phyloP scores from a whole-genome alignment of 2,888 invertebrate species.

The Sinohyriopsis cumingii region DNA sequence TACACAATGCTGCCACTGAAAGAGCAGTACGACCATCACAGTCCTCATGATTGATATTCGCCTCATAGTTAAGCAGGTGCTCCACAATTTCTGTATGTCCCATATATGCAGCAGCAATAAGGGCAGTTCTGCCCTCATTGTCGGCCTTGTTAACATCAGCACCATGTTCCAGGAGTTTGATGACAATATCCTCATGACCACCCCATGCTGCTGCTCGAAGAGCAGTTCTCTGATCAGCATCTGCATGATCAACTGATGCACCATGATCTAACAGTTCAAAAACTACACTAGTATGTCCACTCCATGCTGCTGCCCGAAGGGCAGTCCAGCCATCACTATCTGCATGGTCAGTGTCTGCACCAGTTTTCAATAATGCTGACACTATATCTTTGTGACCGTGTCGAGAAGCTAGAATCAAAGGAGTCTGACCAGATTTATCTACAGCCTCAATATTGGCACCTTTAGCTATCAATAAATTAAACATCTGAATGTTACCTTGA shows the following conservation, averaged over 20 bases:
- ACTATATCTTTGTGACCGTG: slow-evolving; percentile 73
- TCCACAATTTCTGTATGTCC: slow-evolving; percentile 70
- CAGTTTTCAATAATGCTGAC: slow-evolving; percentile 65
- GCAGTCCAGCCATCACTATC: slow-evolving; percentile 74
- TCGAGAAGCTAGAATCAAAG: slow-evolving; percentile 81
- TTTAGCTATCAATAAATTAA: slow-evolving; percentile 84
- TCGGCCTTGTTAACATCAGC: slow-evolving; percentile 73
- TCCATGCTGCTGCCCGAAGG: slow-evolving; percentile 91
- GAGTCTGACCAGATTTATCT: slow-evolving; percentile 86
- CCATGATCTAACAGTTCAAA: slow-evolving; percentile 79
- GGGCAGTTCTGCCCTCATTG: slow-evolving; percentile 73
- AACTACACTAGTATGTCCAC: slow-evolving; percentile 81
- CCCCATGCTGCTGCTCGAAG: slow-evolving; percentile 86
- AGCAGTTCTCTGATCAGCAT: slow-evolving; percentile 82
- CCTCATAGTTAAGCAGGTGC: slow-evolving; percentile 75
- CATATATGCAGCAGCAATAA: slow-evolving; percentile 86
- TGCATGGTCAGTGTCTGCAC: slow-evolving; percentile 71
- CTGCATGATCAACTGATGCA: slow-evolving; percentile 72
- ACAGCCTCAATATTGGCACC: slow-evolving; percentile 78
- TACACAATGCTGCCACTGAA: slow-evolving; percentile 75
- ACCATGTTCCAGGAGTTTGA: slow-evolving; percentile 77
- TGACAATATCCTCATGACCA: slow-evolving; percentile 74
- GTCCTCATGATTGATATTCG: slow-evolving; percentile 79
- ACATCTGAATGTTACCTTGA: slow-evolving; percentile 94
- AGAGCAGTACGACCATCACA: slow-evolving; percentile 93